phyloP scores from a whole-genome alignment of 2,113 vertebrate species.

The Noturus placidus region DNA sequence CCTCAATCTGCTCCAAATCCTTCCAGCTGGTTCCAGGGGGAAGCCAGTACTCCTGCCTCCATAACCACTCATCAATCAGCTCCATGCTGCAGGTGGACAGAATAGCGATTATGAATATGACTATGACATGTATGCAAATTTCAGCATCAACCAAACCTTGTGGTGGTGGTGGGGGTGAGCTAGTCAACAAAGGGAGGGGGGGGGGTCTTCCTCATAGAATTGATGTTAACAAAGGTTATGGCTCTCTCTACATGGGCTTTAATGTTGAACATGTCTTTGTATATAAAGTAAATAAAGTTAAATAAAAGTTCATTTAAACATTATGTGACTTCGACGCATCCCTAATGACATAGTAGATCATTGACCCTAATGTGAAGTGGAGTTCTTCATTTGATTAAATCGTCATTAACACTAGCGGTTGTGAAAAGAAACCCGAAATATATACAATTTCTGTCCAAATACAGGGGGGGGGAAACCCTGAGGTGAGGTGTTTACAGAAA shows the following conservation, averaged over 20 bases:
- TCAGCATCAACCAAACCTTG: not conserved
- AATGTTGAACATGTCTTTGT: not conserved
- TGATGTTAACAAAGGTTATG: not conserved
- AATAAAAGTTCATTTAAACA: not conserved
- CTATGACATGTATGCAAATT: not conserved
- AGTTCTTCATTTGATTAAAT: not conserved
- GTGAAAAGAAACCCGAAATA: not conserved
- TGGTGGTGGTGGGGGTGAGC: not conserved
- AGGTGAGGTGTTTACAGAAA: not conserved
- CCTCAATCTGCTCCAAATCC: constrained; percentile 76
- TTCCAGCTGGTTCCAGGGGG: constrained; percentile 84
- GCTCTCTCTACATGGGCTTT: not conserved
- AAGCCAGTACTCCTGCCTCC: constrained; percentile 85
- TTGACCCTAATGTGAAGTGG: not conserved
- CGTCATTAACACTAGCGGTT: not conserved
- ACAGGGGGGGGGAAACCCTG: not conserved
- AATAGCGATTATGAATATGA: not conserved
- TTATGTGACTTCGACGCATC: not conserved
- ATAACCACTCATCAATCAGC: constrained; percentile 75
- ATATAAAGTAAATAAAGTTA: too few species aligned
- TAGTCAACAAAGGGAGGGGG: not conserved
- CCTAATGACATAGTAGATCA: not conserved
- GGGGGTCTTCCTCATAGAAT: not conserved
- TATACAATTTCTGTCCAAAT: not conserved
- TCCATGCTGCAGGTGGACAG: constrained; percentile 71